phyloP scores from a whole-genome alignment of 2,113 vertebrate species.

The Probosciger aterrimus region DNA sequence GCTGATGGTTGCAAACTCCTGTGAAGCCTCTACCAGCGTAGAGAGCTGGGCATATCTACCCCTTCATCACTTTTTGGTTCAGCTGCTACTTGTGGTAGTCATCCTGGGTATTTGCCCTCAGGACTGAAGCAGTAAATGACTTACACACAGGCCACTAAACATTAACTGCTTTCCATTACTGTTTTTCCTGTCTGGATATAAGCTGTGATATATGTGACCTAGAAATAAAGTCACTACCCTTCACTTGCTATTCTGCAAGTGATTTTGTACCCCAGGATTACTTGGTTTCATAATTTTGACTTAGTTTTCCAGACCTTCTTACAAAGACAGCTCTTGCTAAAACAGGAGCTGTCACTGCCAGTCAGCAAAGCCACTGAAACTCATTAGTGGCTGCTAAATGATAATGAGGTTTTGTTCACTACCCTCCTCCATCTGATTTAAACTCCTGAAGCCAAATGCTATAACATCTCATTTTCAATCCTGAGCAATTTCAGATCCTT shows the following conservation, averaged over 20 bases:
- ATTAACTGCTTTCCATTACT: not conserved
- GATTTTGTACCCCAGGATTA: not conserved
- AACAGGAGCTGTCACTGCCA: not conserved
- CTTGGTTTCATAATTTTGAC: not conserved
- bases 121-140: not conserved
- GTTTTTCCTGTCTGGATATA: not conserved
- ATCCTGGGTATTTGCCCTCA: not conserved
- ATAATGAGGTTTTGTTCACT: slow-evolving; percentile 35
- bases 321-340: not conserved
- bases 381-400: slow-evolving; percentile 6
- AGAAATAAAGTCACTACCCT: not conserved
- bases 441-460: slow-evolving; percentile 31
- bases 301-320: not conserved
- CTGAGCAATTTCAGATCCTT: slow-evolving; percentile 4
- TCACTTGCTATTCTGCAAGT: not conserved
- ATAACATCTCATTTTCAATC: slow-evolving; percentile 28
- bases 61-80: not conserved
- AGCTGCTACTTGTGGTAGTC: not conserved
- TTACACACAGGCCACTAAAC: not conserved
- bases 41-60: not conserved
- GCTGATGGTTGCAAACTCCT: not conserved
- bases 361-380: not conserved
- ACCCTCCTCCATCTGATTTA: not conserved
- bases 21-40: not conserved
- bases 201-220: not conserved